These are phyloP conservation scores for Danaus melanippus DNA, from an alignment of 1,140 invertebrate species.

Conservation along the genomic window DNA sequence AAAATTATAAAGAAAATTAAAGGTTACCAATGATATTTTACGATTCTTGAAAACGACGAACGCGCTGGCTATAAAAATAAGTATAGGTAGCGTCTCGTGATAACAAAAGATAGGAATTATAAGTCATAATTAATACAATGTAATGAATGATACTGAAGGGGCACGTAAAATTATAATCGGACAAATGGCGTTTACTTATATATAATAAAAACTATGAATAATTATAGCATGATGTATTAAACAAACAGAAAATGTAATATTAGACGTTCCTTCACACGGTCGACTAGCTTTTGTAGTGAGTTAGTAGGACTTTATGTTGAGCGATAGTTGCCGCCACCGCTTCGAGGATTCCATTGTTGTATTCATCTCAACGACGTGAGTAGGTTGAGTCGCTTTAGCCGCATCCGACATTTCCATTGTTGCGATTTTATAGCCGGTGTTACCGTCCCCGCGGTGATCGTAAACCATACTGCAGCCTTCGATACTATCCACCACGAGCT, in stretches of 20 bases:
- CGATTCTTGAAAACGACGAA: constrained; percentile 58
- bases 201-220: constrained; percentile 2
- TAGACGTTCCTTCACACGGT: constrained; percentile 15
- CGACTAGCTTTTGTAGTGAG: constrained; percentile 33
- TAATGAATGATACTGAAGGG: background rate
- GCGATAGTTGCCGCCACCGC: constrained; percentile 63
- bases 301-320: constrained; percentile 40
- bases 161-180: background rate
- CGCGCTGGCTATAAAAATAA: constrained; percentile 52
- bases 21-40: constrained; percentile 65
- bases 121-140: constrained; percentile 1
- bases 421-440: constrained; percentile 68
- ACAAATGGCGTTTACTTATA: constrained; percentile 1
- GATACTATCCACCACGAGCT: constrained; percentile 55
- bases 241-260: background rate
- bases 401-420: constrained; percentile 68
- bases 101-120: background rate
- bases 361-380: constrained; percentile 62
- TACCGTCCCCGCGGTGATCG: constrained; percentile 56
- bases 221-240: background rate
- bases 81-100: constrained; percentile 27
- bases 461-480: constrained; percentile 58
- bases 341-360: constrained; percentile 64
- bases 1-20: constrained; percentile 67
- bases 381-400: constrained; percentile 60